Percentiles rank a stretch among this genome's conserved stretches.
Evolutionary conservation across 2,888 invertebrate species (phyloP).

Genomic region (Cataglyphis cursor): DNA sequence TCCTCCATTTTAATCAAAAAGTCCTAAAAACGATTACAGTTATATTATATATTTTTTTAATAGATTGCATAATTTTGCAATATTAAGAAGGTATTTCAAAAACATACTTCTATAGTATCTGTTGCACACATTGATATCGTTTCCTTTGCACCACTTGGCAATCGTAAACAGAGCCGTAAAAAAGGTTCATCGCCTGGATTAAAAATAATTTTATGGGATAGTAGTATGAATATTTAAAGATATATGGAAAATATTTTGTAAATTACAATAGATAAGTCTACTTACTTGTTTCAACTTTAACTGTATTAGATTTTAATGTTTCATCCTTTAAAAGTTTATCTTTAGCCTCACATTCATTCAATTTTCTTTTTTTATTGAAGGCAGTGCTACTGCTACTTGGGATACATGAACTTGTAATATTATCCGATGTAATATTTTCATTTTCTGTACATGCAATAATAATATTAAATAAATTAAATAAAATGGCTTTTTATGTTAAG

Average conservation of each 20-base stretch:
- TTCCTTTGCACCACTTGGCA: constrained; percentile 84
- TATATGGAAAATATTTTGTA: neutral
- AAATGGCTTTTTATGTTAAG: neutral
- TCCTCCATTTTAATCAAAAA: constrained; percentile 83
- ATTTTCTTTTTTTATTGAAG: constrained; percentile 82
- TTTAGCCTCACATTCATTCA: constrained; percentile 75
- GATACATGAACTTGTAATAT: constrained; percentile 66
- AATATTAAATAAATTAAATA: constrained; percentile 24
- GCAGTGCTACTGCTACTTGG: constrained; percentile 75
- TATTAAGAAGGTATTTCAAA: neutral
- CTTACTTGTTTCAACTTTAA: constrained; percentile 66
- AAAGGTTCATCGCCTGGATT: constrained; percentile 77
- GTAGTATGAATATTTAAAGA: neutral
- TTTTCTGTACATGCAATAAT: constrained; percentile 48
- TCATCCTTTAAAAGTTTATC: constrained; percentile 63
- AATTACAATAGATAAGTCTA: neutral
- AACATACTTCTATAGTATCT: constrained; percentile 82
- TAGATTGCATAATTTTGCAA: neutral
- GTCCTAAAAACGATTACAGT: constrained; percentile 71
- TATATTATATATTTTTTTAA: neutral
- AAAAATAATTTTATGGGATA: constrained; percentile 15
- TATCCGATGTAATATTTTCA: constrained; percentile 37
- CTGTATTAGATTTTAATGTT: constrained; percentile 50
- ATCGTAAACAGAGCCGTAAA: constrained; percentile 83
- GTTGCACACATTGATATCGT: constrained; percentile 82